A percentile compares a stretch with the other conserved stretches of the same genome.
These are phyloP conservation scores for Drosophila seguyi DNA, from an alignment of 1,140 invertebrate species.

Conservation along the genomic window DNA sequence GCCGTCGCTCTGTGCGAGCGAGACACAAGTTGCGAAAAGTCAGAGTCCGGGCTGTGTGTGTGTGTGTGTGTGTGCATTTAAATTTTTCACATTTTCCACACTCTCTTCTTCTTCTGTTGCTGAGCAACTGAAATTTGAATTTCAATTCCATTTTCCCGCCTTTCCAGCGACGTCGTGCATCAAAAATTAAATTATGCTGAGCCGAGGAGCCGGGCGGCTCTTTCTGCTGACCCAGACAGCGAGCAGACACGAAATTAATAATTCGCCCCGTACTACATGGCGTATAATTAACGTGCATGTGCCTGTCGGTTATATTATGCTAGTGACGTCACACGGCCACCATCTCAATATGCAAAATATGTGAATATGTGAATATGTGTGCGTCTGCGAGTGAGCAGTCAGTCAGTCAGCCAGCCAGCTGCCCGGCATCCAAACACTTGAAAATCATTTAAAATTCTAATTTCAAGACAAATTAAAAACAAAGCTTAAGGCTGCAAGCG, in stretches of 20 bases:
- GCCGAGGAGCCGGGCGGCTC: slow-evolving; percentile 47
- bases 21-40: slow-evolving; percentile 40
- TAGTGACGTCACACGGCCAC: slow-evolving; percentile 67
- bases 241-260: slow-evolving; percentile 80
- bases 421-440: slow-evolving; percentile 34
- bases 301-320: slow-evolving; percentile 71
- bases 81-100: slow-evolving; percentile 77
- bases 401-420: slow-evolving; percentile 8
- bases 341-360: slow-evolving; percentile 71
- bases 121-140: slow-evolving; percentile 75
- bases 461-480: slow-evolving; percentile 82
- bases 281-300: slow-evolving; percentile 83
- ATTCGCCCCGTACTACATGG: slow-evolving; percentile 75
- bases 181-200: slow-evolving; percentile 81
- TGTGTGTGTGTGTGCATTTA: slow-evolving; percentile 67
- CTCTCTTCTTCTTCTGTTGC: slow-evolving; percentile 13
- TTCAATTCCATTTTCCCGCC: slow-evolving; percentile 69
- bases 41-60: slow-evolving; percentile 25
- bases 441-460: slow-evolving; percentile 81
- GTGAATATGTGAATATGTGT: slow-evolving; percentile 3
- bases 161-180: slow-evolving; percentile 57
- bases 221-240: slow-evolving; percentile 78
- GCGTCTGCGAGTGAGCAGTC: slow-evolving; percentile 4
- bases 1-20: slow-evolving; percentile 50
- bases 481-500: slow-evolving; percentile 69